phyloP scores from a whole-genome alignment of 1,140 invertebrate genomes.

The Leptopilina boulardi region DNA sequence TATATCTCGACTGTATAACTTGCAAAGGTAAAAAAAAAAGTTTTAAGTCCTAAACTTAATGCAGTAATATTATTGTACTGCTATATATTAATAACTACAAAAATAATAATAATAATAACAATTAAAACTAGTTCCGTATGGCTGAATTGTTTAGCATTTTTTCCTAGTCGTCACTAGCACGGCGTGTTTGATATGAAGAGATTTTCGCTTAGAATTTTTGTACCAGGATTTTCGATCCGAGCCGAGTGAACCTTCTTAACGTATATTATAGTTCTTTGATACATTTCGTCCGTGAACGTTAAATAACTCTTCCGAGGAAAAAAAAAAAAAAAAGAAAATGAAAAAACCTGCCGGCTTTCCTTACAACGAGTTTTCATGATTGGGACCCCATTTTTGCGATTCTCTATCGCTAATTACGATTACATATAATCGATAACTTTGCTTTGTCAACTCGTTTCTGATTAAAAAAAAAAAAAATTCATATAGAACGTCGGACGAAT shows the following conservation, averaged over 20 bases:
- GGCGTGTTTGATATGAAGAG: slow-evolving; percentile 54
- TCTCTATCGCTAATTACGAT: background rate
- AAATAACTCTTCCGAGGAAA: background rate
- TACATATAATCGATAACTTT: background rate
- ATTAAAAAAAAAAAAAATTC: too few relatives aligned
- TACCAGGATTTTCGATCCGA: slow-evolving; percentile 55
- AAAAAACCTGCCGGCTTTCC: slow-evolving; percentile 25
- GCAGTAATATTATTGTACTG: slow-evolving; percentile 27
- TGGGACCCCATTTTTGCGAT: slow-evolving; percentile 15
- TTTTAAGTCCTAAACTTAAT: slow-evolving; percentile 48
- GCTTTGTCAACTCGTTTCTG: slow-evolving; percentile 1
- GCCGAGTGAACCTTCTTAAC: slow-evolving; percentile 49
- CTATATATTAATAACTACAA: slow-evolving; percentile 8
- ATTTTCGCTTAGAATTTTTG: slow-evolving; percentile 59
- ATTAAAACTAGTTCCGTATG: slow-evolving; percentile 43
- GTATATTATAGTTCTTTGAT: slow-evolving; percentile 44
- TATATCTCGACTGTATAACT: slow-evolving; percentile 37
- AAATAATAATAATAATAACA: background rate
- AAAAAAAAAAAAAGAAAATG: background rate
- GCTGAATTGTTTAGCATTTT: slow-evolving; percentile 53
- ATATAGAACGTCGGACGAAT: slow-evolving; percentile 35
- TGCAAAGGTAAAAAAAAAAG: slow-evolving; percentile 37
- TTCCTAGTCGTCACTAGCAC: slow-evolving; percentile 51
- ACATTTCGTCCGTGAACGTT: slow-evolving; percentile 39
- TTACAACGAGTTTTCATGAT: slow-evolving; percentile 3